Evolutionary conservation across 1,140 invertebrate genomes (phyloP).

Genomic region (Diprion similis): DNA sequence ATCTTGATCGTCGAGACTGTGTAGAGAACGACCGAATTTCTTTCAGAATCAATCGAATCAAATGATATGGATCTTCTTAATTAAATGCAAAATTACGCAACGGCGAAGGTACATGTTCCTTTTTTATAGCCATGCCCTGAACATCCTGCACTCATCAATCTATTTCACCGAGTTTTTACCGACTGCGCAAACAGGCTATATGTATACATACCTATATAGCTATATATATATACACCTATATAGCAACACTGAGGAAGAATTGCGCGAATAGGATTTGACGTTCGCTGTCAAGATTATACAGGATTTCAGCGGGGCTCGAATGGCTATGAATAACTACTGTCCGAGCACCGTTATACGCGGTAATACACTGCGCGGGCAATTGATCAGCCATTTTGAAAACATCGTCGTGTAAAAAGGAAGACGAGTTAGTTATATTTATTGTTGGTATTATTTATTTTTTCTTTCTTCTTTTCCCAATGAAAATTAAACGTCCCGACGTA

Average conservation of each 20-base stretch:
- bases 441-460: too few relatives aligned
- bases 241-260: background rate
- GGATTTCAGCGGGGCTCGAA: background rate
- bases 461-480: too few relatives aligned
- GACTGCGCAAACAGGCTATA: background rate
- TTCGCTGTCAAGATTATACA: background rate
- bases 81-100: background rate
- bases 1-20: too few relatives aligned
- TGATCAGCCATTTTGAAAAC: too few relatives aligned
- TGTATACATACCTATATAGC: too few relatives aligned
- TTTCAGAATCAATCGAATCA: background rate
- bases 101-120: background rate
- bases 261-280: background rate
- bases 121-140: background rate
- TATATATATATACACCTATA: background rate
- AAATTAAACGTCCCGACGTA: too few relatives aligned
- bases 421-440: too few relatives aligned
- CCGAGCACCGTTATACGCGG: too few relatives aligned
- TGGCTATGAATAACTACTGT: background rate
- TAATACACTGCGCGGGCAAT: too few relatives aligned
- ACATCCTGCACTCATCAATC: background rate
- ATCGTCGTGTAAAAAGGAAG: too few relatives aligned
- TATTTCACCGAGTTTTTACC: conserved; percentile 1
- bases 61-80: background rate
- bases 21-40: too few relatives aligned